Base-by-base conservation (phyloP, 2,797 vertebrate species). In the Oceanodroma leucorhoa region DNA sequence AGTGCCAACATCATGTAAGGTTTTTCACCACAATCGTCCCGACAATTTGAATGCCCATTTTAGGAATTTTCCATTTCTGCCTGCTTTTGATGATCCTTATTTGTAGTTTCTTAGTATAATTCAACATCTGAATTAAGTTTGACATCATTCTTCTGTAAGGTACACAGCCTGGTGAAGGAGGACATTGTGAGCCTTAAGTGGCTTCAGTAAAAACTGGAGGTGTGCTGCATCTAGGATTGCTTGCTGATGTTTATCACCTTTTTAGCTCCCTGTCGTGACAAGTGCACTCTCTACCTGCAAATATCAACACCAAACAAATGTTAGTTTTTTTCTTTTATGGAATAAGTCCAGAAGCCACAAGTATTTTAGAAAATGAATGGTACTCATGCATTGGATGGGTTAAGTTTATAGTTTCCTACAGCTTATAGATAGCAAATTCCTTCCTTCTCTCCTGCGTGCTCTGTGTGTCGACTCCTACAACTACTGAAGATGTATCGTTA, bases 131-230 rank as follows among this genome's bases (percentile, higher is more conserved):
- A 54, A 9, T 53, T 54, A 55, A 58, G 30, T 60, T 60, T 75
- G 24, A 24, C 19, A 4, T 32, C 15, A 13, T 30, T 18, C 20
- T n/a, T 75, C 53, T 40, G 20, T 67, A 30, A 67, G 36, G 18
- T 61, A 10, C 18, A 9, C 41, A 41, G n/a, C 55, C n/a, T 30
- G 24, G 13, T 40, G 11, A 23, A 80, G 50, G 29, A 71, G 30
- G 32, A 26, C 3, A 1, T 23, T 4, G 0, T 40, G 20, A 80
- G 29, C 27, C 32, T 43, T 20, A 14, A 5, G 13, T 40, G 40
- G 18, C 41, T 71, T 81, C 76, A 43, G 11, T 48, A 17, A 65
- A 65, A 88, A 22, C 11, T 27, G 21, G 70, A 76, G 32, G 2
- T 60, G 34, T 67, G 24, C 60, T 57, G 41, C 36, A 27, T 41